Evolutionary conservation across 2,888 invertebrate genomes (phyloP).

Genomic region (Drosophila villosipedis): DNA sequence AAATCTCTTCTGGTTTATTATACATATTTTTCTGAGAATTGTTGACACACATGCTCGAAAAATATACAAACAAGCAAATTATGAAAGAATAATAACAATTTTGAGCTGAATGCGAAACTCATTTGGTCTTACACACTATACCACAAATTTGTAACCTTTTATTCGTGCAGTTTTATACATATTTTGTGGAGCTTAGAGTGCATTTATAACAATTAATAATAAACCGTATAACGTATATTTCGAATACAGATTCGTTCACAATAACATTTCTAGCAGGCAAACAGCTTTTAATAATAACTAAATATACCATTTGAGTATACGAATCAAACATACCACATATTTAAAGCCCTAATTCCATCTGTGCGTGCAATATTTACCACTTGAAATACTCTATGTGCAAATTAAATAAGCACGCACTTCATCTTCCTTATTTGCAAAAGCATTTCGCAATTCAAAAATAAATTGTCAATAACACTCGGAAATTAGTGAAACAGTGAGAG

Average conservation of each 20-base stretch:
- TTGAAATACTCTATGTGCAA: background rate
- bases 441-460: slow-evolving; percentile 18
- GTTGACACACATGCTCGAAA: slow-evolving; percentile 41
- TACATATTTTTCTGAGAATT: slow-evolving; percentile 25
- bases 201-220: background rate
- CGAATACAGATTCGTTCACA: background rate
- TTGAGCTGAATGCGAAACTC: slow-evolving; percentile 2
- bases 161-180: background rate
- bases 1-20: slow-evolving; percentile 43
- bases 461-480: slow-evolving; percentile 11
- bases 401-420: slow-evolving; percentile 9
- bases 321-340: background rate
- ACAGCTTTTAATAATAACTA: background rate
- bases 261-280: background rate
- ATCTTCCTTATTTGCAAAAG: slow-evolving; percentile 15
- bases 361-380: background rate
- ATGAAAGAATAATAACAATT: slow-evolving; percentile 11
- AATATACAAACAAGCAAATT: slow-evolving; percentile 15
- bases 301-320: background rate
- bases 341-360: background rate
- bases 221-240: background rate
- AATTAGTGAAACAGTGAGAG: background rate
- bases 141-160: background rate
- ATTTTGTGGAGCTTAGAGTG: background rate
- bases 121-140: background rate